Conservation (phyloP, 2,888 invertebrate species). For the Strigamia transsilvanica region DNA sequence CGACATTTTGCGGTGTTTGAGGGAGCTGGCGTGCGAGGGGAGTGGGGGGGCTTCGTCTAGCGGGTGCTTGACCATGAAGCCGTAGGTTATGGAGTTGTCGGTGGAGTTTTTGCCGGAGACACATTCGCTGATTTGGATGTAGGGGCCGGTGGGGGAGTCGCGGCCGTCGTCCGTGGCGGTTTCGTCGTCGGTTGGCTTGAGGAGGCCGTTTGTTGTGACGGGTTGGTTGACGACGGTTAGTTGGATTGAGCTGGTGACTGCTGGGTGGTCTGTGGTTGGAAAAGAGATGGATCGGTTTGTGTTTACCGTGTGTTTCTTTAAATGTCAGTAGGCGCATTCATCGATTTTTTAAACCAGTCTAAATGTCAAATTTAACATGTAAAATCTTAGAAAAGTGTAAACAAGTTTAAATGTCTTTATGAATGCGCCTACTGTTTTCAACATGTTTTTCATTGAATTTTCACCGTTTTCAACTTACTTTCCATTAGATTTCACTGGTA, state of each 20-base stretch:
- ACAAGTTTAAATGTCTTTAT: too few species aligned
- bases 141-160: constrained; percentile 74
- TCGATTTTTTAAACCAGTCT: too few species aligned
- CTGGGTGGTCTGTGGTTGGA: constrained; percentile 65
- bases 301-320: too few species aligned
- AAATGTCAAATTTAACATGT: too few species aligned
- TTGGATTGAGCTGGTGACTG: constrained; percentile 52
- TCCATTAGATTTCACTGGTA: too few species aligned
- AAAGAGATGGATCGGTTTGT: not conserved
- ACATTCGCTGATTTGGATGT: constrained; percentile 92
- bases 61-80: not conserved
- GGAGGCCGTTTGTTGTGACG: not conserved
- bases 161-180: constrained; percentile 33
- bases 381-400: too few species aligned
- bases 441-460: too few species aligned
- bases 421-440: too few species aligned
- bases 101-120: constrained; percentile 74
- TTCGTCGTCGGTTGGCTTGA: not conserved
- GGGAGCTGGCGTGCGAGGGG: constrained; percentile 54
- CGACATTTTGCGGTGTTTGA: constrained; percentile 48
- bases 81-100: not conserved
- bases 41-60: constrained; percentile 57
- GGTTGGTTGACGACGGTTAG: constrained; percentile 35
- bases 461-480: too few species aligned
- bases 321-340: too few species aligned